Base-by-base conservation (phyloP, 2,113 vertebrate genomes). In the Tetrao urogallus region DNA sequence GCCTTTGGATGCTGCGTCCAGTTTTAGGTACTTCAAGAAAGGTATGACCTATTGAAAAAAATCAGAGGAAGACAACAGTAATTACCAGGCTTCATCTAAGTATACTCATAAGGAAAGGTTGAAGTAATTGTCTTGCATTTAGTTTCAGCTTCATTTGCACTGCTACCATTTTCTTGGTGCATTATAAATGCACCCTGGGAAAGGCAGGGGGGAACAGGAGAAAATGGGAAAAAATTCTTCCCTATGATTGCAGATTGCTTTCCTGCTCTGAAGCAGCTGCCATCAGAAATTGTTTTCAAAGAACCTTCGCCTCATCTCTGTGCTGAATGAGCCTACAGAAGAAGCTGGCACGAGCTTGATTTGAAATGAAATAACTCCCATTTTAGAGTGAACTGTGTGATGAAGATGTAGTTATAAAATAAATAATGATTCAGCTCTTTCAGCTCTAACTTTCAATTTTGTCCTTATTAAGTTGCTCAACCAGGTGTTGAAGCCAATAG, bases 401-500 rank as follows among this genome's bases (percentile, higher is more conserved):
- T 96, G 91, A 96, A 97, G 94, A 96, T 82, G 82, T 91, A 94
- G 91, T 88, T 90, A 86, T 63, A 92, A 96, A 96, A 96, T 96
- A 96, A 97, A 96, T 95, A 97, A 95, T 94, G 90, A 94, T 94
- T 94, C 90, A 78, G 81, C 88, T 93, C 66, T 86, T 94, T 94
- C 90, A 78, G 81, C 90, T 93, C 66, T 84, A 93, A 93, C 84
- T 92, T 96, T 91, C 94, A 94, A 95, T 96, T 97, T 96, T 92
- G 90, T 96, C 86, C 70, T 82, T 91, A 94, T 94, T 97, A 96
- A 95, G 95, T 90, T 96, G 94, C 92, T 96, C 96, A 97, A 80
- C 93, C 95, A 96, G 94, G 94, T 97, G 94, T 96, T 94, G 92
- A 97, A 96, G 91, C 91, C 95, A 96, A 88, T 82, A 96, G 90